Evolutionary conservation across 2,888 invertebrate genomes (phyloP), one percentile per base, ranked within the genome.

Genomic region (Heterodera filipjevi): DNA sequence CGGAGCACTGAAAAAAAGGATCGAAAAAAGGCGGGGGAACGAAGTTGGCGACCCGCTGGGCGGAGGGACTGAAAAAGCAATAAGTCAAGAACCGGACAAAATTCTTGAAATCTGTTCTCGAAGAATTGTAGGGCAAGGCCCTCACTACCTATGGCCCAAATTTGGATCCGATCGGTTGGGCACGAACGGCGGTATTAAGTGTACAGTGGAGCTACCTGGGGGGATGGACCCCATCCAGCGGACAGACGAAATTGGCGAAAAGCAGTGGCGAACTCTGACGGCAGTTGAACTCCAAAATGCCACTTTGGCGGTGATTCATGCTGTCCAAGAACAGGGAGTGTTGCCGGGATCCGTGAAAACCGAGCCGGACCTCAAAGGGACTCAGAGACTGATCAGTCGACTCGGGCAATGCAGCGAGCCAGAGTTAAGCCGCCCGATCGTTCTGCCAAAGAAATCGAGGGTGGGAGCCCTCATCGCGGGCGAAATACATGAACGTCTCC

Each of bases 401-500:
- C 39, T 72, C 32, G 72, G 19, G 19, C 33, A 72, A 1, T 32
- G 59, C 2, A 8, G 5, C 8, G 72, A 39, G 33, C 6, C 39
- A 14, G 22, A 6, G 16, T 8, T 35, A 6, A 22, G 53, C 59
- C 3, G 19, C 2, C 72, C 72, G 22, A n/a, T 72, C 32, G 10
- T 33, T 5, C 22, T 72, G 22, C 72, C 72, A 22, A 49, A n/a
- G 16, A 19, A 19, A 1, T 33, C 72, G 32, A 81, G 84, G 14
- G 6, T 79, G 2, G 68, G 68, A 16, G 10, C 46, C n/a, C 27
- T 68, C 1, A 66, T 79, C 44, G 32, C 53, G 27, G 22, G 22
- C 12, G 35, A 75, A 6, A 22, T 30, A 0, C 80, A 80, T 30
- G 39, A 44, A 6, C n/a, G 46, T 3, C 19, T 44, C 14, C 73